Evolutionary conservation across 2,888 invertebrate genomes (phyloP), one percentile per base, ranked within the genome.

Genomic region (Bursaphelenchus okinawaensis): DNA sequence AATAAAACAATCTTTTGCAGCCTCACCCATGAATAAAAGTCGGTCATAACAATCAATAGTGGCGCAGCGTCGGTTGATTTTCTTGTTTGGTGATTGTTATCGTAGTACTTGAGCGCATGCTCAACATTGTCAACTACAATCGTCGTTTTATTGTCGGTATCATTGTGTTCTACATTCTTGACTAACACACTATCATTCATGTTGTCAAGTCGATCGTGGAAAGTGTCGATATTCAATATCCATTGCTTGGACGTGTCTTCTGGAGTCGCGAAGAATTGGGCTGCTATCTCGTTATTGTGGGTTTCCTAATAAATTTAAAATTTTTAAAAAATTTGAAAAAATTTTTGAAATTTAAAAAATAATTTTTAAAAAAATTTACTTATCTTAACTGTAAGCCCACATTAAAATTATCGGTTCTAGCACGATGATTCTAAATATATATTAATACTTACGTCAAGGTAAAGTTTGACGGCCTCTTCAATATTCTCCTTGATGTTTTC

Each of bases 281-380:
- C 26, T 2, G 62, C 31, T 2, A 62, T 23, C 26, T 50, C 50
- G 52, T 52, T 63, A 19, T 61, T 24, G 16, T 29, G 24, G 29
- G 22, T 57, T 61, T 57, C 27, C 8, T 20, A 24, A 19, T 55
- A 55, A 4, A 63, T n/a, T 16, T 22, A 26, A 55, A 23, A 24
- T 1, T 22, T 20, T 20, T 16, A 22, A 23, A 26, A n/a, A 16
- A 16, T 1, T 22, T n/a, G 24, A 9, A 22, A 7, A 7, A 26
- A 19, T 4, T 55, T 67, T 55, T 62, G 60, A 55, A 55, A 55
- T 52, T 23, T 8, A 19, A 57, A 19, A 61, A 64, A 62, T n/a
- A n/a, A n/a, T n/a, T n/a, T n/a, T n/a, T n/a, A n/a, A n/a, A n/a
- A n/a, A n/a, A n/a, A n/a, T n/a, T n/a, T n/a, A n/a, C n/a, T n/a